phyloP scores from a whole-genome alignment of 1,140 invertebrate species.

The Diachasmimorpha longicaudata region DNA sequence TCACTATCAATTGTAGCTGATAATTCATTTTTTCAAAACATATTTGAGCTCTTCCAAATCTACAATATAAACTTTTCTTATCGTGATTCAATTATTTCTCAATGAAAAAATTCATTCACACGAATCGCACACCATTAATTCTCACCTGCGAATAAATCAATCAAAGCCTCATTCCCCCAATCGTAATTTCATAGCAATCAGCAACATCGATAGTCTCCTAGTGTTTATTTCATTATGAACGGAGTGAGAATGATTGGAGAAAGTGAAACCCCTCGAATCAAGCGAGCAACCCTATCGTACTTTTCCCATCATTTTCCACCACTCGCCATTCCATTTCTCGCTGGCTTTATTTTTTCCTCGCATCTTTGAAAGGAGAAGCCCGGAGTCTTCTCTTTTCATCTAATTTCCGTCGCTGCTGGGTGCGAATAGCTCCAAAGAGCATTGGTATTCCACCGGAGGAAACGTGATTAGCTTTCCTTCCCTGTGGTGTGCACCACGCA shows the following conservation, averaged over 20 bases:
- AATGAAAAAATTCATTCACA: no score
- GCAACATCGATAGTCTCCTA: conserved; percentile 20
- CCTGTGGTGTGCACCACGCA: conserved; percentile 29
- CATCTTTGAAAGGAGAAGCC: not conserved
- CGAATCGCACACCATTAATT: no score
- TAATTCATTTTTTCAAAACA: no score
- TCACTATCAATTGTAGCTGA: no score
- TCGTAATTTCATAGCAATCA: conserved; percentile 37
- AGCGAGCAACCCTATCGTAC: conserved; percentile 19
- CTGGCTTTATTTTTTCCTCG: not conserved
- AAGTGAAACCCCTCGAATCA: conserved; percentile 21
- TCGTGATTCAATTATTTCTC: no score
- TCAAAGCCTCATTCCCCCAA: conserved; percentile 12
- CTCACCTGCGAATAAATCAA: no score
- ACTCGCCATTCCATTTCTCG: not conserved
- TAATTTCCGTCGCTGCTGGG: conserved; percentile 43
- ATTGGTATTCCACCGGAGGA: conserved; percentile 48
- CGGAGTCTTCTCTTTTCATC: conserved; percentile 35
- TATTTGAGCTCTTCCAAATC: no score
- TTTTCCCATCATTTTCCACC: not conserved
- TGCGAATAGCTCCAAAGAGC: conserved; percentile 18
- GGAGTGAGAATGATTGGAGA: conserved; percentile 33
- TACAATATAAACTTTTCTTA: no score
- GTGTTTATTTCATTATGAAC: conserved; percentile 41
- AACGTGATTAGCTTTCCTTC: conserved; percentile 48